Conservation (phyloP, 2,888 invertebrate species). For the Dicyrtoma fusca region DNA sequence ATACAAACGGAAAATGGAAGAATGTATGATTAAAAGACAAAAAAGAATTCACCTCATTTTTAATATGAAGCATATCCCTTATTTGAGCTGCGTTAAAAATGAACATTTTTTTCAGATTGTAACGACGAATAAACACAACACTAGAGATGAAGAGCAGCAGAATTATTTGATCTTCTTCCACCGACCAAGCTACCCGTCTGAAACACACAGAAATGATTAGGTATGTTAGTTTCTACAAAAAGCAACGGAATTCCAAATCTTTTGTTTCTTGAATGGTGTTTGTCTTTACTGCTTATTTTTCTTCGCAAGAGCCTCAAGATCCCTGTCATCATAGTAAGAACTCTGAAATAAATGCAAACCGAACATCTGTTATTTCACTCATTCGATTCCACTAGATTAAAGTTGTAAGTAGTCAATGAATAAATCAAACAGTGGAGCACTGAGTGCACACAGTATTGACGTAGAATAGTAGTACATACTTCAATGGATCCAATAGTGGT, state of each 20-base stretch:
- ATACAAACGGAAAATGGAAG: too few relatives aligned
- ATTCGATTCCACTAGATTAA: too few relatives aligned
- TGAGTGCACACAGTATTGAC: too few relatives aligned
- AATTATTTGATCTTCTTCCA: slow-evolving; percentile 47
- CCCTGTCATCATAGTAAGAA: slow-evolving; percentile 32
- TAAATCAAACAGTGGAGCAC: too few relatives aligned
- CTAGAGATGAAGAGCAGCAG: slow-evolving; percentile 47
- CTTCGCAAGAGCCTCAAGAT: slow-evolving; percentile 24
- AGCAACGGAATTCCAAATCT: background rate
- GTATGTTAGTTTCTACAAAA: background rate
- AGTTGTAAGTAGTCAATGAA: too few relatives aligned
- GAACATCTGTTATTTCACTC: too few relatives aligned
- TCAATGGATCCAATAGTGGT: too few relatives aligned
- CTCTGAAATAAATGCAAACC: too few relatives aligned
- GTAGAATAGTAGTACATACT: too few relatives aligned
- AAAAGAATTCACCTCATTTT: slow-evolving; percentile 28
- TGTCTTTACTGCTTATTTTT: slow-evolving; percentile 30
- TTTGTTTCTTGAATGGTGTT: too few relatives aligned
- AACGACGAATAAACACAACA: slow-evolving; percentile 50
- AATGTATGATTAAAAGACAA: too few relatives aligned
- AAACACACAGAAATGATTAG: slow-evolving; percentile 17
- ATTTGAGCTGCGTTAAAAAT: slow-evolving; percentile 53
- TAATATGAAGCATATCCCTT: slow-evolving; percentile 49
- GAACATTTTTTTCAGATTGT: slow-evolving; percentile 46
- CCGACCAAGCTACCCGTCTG: slow-evolving; percentile 49